Base-by-base conservation (phyloP, 2,113 vertebrate genomes). In the Cochlearius cochlearius region DNA sequence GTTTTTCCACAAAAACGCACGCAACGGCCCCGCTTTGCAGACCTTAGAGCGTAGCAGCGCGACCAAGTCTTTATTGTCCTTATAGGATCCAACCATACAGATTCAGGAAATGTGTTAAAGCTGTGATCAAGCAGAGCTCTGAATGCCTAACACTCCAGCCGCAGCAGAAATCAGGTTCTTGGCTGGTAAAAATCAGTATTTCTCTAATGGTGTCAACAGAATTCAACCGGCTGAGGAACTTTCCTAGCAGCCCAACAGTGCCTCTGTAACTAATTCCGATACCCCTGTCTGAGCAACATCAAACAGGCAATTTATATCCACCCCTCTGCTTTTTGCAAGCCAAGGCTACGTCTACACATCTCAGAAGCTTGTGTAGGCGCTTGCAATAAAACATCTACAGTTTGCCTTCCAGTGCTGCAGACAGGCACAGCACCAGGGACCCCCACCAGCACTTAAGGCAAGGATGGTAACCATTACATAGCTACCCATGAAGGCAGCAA, bases 201-300 rank as follows among this genome's bases (percentile, higher is more conserved):
- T 78, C 67, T 59, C 50, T 41, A 43, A 21, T 2, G 30, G 23
- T 32, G 23, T 39, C 43, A 39, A 18, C 11, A 74, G 50, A 43
- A 26, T 49, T 20, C 2, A 7, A 19, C 12, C 0, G 0, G 38
- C n/a, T 63, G 68, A 63, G 29, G 49, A 63, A 21, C 26, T 55
- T 66, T 25, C 58, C 39, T 5, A 17, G 38, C n/a, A 96, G 64
- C 73, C 78, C 49, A 64, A 25, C 21, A 36, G 21, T 6, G 25
- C 49, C 79, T 76, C 83, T 38, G 27, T 22, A 38, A 29, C 20
- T 45, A 29, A 12, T 34, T 77, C 41, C n/a, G 72, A 64, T 29
- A 58, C 12, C 39, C 6, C 52, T 30, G 27, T 74, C 30, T 36
- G 18, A 83, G 39, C 36, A 92, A 53, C 17, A 50, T 2, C 49